Conservation (phyloP, 35 echinoderm and acorn worm genomes). For the Antedon bifida region DNA sequence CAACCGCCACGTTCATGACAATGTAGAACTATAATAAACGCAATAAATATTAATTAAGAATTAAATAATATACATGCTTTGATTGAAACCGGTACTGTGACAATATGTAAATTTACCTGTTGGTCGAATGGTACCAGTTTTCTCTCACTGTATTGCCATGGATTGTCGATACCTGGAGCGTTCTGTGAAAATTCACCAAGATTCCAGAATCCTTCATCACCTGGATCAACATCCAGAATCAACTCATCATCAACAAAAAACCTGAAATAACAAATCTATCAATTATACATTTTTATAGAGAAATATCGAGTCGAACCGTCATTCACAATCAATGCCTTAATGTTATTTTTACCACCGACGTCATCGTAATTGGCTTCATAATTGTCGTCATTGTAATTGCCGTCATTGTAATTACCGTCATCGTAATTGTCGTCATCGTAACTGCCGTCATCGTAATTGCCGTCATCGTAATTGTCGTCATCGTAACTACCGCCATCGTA, state of each 20-base stretch:
- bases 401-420: too few relatives aligned
- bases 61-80: too few relatives aligned
- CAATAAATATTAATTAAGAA: too few relatives aligned
- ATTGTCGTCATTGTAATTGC: too few relatives aligned
- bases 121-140: slow-evolving; percentile 10
- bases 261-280: neutral
- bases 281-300: neutral
- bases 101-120: neutral
- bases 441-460: too few relatives aligned
- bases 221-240: slow-evolving; percentile 1
- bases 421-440: too few relatives aligned
- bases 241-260: slow-evolving; percentile 7
- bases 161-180: slow-evolving; percentile 2
- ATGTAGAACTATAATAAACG: slow-evolving; percentile 99
- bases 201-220: neutral
- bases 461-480: neutral
- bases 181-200: neutral
- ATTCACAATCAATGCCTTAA: neutral
- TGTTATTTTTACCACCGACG: neutral
- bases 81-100: too few relatives aligned
- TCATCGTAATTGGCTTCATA: neutral
- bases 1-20: slow-evolving; percentile 86
- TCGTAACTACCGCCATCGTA: neutral
- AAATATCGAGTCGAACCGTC: neutral
- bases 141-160: neutral